phyloP scores from a whole-genome alignment of 1,140 invertebrate genomes.

The Bombus confusus region DNA sequence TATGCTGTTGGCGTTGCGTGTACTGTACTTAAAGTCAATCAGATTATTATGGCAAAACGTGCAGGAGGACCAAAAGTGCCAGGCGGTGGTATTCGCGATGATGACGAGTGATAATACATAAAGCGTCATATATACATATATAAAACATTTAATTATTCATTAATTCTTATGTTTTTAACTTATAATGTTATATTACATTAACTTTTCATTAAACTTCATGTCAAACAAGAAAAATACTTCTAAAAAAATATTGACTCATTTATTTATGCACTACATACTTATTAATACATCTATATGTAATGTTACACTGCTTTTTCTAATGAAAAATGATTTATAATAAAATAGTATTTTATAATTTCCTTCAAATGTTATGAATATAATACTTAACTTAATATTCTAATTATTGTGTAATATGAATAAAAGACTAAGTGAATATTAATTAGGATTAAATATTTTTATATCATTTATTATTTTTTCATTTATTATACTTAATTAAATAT shows the following conservation, averaged over 20 bases:
- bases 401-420: neutral
- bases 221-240: neutral
- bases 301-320: slow-evolving; percentile 8
- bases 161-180: slow-evolving; percentile 39
- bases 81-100: slow-evolving; percentile 87
- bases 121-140: neutral
- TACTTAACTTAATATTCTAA: slow-evolving; percentile 21
- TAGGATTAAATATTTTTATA: neutral
- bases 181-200: slow-evolving; percentile 32
- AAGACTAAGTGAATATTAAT: neutral
- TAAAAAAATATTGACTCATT: neutral
- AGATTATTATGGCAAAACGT: slow-evolving; percentile 99
- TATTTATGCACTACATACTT: neutral
- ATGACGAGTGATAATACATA: slow-evolving; percentile 84
- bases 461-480: neutral
- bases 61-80: slow-evolving; percentile 96
- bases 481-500: neutral
- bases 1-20: slow-evolving; percentile 96
- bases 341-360: slow-evolving; percentile 23
- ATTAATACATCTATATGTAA: neutral
- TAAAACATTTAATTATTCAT: neutral
- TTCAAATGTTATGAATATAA: neutral
- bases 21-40: slow-evolving; percentile 98
- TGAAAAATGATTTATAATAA: slow-evolving; percentile 9
- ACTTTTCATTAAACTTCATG: slow-evolving; percentile 5